A percentile compares a stretch with the other conserved stretches of the same genome.
These are phyloP conservation scores for Catocala sponsa DNA, from an alignment of 2,888 invertebrate genomes.

Conservation along the genomic window DNA sequence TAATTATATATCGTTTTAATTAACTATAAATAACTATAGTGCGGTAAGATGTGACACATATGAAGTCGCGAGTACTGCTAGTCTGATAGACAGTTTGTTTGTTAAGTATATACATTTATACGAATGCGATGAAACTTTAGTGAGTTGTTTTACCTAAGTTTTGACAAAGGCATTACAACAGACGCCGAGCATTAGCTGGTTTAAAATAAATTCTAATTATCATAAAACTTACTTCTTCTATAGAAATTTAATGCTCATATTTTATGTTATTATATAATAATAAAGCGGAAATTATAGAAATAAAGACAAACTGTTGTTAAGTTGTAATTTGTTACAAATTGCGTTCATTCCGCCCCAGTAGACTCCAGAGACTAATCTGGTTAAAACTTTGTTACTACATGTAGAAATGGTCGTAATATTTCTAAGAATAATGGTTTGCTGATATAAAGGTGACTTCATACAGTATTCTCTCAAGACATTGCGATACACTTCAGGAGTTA, in stretches of 20 bases:
- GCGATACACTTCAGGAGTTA: conserved; percentile 2
- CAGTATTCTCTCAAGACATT: conserved; percentile 1
- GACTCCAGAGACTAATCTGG: conserved; percentile 58
- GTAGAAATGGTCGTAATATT: conserved; percentile 34
- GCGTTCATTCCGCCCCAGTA: conserved; percentile 56
- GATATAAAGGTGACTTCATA: conserved; percentile 1
- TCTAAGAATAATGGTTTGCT: conserved; percentile 33
- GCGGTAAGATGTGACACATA: no score
- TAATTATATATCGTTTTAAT: no score
- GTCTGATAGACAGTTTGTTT: no score
- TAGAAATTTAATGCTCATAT: neutral
- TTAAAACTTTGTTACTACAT: conserved; percentile 52
- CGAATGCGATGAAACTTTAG: no score
- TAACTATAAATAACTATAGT: no score
- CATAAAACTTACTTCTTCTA: neutral
- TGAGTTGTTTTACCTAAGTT: no score
- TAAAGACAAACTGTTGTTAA: conserved; percentile 50
- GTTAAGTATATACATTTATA: no score
- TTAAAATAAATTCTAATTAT: no score
- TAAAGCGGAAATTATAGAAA: conserved; percentile 41
- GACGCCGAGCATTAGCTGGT: no score
- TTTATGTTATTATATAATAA: conserved; percentile 18
- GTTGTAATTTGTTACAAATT: conserved; percentile 62
- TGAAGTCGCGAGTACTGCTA: no score
- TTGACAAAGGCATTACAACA: no score